Evolutionary conservation across 2,113 vertebrate species (phyloP), one percentile per base, ranked within the genome.

Genomic region (Setophaga kirtlandii): DNA sequence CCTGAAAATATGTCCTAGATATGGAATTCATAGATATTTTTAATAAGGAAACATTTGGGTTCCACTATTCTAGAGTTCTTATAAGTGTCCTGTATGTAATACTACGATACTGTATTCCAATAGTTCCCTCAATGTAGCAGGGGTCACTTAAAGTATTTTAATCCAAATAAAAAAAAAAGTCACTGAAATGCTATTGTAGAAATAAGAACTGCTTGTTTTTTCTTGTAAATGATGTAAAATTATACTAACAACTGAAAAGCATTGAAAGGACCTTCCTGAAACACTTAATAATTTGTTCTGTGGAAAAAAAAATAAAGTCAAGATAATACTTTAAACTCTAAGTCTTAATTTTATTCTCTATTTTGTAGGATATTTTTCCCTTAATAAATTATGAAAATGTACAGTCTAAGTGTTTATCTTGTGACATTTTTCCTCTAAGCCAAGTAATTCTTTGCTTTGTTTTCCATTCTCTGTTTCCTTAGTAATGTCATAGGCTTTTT

Each of bases 331-430:
- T 95, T 80, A 93, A 97, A 88, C 30, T 67, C 53, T 39, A 97
- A 97, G 88, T 97, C 90, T 97, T 97, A 96, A 90, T 97, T 91
- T 97, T 96, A 96, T 97, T 97, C 71, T 98, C 67, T 90, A 28
- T 92, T 31, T 64, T 89, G 55, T 74, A 91, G 92, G 39, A 67
- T 92, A 56, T 73, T 73, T 86, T 76, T 52, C 37, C 28, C 24
- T 58, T 74, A 94, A 89, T 96, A 85, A 80, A 67, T 80, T 50
- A 27, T 41, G 52, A 73, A 75, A 96, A 42, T 31, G 20, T 19
- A 10, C 91, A 89, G 50, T n/a, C 31, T 55, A 86, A 87, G 49
- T 89, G 79, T 64, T 78, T 96, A 25, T 64, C 83, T 85, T 78
- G 30, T 84, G 37, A 76, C 18, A 10, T 76, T 83, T 82, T 74